Percentiles rank a stretch among this genome's conserved stretches.
Conservation (phyloP, 2,888 invertebrate genomes). For the Nymphalis urticae region DNA sequence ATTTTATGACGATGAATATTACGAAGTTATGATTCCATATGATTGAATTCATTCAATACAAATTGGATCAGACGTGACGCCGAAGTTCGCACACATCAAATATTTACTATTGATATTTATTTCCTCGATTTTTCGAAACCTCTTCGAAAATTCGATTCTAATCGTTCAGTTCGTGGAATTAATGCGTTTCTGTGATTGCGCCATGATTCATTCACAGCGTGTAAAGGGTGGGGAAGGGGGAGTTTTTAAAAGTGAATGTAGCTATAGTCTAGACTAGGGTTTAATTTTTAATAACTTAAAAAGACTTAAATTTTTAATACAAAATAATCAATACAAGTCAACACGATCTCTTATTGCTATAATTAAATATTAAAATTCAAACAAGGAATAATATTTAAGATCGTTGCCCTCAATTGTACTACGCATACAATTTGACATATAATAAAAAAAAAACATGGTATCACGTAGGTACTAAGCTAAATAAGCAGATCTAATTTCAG, state of each 20-base stretch:
- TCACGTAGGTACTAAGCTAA: neutral
- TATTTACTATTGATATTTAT: slow-evolving; percentile 3
- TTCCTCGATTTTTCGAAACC: slow-evolving; percentile 15
- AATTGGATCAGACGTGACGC: neutral
- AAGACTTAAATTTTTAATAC: neutral
- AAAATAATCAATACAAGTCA: too few species aligned
- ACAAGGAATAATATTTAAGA: too few species aligned
- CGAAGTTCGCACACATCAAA: neutral
- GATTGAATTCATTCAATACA: neutral
- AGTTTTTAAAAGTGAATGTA: slow-evolving; percentile 1
- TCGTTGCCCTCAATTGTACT: too few species aligned
- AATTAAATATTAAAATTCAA: too few species aligned
- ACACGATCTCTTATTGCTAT: too few species aligned
- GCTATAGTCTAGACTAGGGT: slow-evolving; percentile 14
- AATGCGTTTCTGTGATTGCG: slow-evolving; percentile 35
- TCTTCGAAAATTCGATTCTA: slow-evolving; percentile 14
- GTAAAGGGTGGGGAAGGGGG: slow-evolving; percentile 37
- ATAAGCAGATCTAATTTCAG: neutral
- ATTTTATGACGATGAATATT: too few species aligned
- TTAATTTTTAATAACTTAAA: slow-evolving; percentile 13
- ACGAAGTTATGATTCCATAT: neutral
- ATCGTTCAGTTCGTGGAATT: slow-evolving; percentile 33
- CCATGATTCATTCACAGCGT: slow-evolving; percentile 62
- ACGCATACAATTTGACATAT: too few species aligned
- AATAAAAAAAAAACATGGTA: too few species aligned